Base-by-base conservation (phyloP, 1,140 invertebrate genomes). In the Aphelinus certus region DNA sequence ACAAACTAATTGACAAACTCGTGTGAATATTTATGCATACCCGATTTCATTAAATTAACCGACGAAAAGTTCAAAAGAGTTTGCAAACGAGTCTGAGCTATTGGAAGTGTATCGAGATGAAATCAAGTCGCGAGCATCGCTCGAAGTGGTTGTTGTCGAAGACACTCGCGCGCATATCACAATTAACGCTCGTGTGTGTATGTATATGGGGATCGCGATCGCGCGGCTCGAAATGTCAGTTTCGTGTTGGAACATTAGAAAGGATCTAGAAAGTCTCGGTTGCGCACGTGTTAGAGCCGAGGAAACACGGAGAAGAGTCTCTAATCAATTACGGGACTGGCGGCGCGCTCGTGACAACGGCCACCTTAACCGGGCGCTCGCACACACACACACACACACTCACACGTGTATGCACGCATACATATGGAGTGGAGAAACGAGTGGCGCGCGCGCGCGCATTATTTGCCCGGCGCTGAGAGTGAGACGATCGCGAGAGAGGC, bases 231-330 rank as follows among this genome's bases (percentile, higher is more conserved):
- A 26, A 26, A 26, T 26, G 26, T 26, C 26, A 0, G 26, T 26
- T 26, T 26, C 56, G 5, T n/a, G 26, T 46, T 4, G 3, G 9
- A 66, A 71, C 56, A 63, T 79, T 75, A 77, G 68, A 79, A 81
- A 79, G 71, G 78, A 80, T 81, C 81, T 81, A 82, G 78, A 83
- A 83, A 82, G 80, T 81, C 77, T 79, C 58, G 67, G 73, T 71
- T 64, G 7, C 26, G 53, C 45, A 47, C 10, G 55, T 67, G 43
- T 56, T 62, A 63, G 10, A 60, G 42, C 63, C 9, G 51, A 4
- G n/a, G 51, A 56, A 68, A 70, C 60, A 75, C 68, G 71, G 73
- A 61, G 76, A 61, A 77, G 69, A 73, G 71, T 75, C 72, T 79
- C 72, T 76, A 80, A 80, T 81, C 77, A 78, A 79, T 79, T 81